Evolutionary conservation across 2,888 invertebrate genomes (phyloP), one percentile per base, ranked within the genome.

Genomic region (Athetis lepigone): DNA sequence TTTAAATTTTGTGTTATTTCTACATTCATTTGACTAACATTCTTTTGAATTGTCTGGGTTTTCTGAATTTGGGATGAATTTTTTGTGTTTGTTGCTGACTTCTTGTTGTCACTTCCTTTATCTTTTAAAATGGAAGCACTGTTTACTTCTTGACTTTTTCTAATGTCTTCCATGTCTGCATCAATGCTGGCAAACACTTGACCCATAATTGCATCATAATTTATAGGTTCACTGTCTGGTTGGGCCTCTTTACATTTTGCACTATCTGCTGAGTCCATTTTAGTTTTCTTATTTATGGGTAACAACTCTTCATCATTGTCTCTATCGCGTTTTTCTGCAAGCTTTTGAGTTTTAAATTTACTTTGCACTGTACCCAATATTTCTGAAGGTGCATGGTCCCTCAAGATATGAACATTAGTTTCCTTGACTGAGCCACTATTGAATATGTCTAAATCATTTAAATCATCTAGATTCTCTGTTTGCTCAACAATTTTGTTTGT

Each of bases 131-230:
- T 58, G 16, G 42, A 63, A 33, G 58, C 52, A 57, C 73, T 81
- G 13, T 45, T 64, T 25, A 70, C 50, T 36, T 80, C 79, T 62
- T 85, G 83, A 49, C 77, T 83, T 71, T 86, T 85, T 57, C 80
- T 83, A 64, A 73, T 80, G 18, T 82, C 81, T 75, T 86, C 83
- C 56, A 93, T 91, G 64, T 94, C 94, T 37, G 90, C 90, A 83
- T 94, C 92, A 81, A 93, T 94, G 64, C 83, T 92, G 40, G 92
- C 92, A 85, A 93, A 93, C 8, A 92, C 93, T 81, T 91, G 87
- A 18, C 86, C 86, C 86, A 94, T 92, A 27, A 93, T 81, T 25
- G 80, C 81, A 79, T 95, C 93, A 82, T 94, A 94, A 66, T 88
- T 91, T 36, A 88, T 84, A 39, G 85, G 75, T 72, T 92, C 91